These are phyloP conservation scores for Hyposoter didymator DNA, from an alignment of 2,888 invertebrate genomes.

Conservation along the genomic window DNA sequence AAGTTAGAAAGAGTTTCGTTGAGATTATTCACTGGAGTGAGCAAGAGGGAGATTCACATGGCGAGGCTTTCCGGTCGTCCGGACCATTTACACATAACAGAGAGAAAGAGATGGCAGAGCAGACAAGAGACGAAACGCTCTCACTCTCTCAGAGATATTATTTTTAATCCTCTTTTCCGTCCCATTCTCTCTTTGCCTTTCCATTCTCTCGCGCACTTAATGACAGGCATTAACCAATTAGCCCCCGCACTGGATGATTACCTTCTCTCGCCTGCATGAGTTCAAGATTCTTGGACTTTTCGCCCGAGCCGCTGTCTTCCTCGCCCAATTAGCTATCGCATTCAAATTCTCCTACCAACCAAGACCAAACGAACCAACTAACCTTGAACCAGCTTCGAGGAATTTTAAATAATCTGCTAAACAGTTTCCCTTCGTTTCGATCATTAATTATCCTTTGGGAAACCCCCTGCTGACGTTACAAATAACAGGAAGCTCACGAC, in stretches of 20 bases:
- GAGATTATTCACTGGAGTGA: constrained; percentile 3
- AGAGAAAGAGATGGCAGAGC: constrained; percentile 2
- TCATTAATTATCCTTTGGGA: neutral
- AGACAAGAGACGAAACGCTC: constrained; percentile 29
- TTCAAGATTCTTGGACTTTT: constrained; percentile 52
- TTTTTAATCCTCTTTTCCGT: constrained; percentile 77
- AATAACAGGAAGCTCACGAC: neutral
- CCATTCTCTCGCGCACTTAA: constrained; percentile 69
- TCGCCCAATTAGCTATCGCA: constrained; percentile 41
- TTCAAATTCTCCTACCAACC: constrained; percentile 24
- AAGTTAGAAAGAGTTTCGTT: constrained; percentile 33
- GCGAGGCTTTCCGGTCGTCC: constrained; percentile 54
- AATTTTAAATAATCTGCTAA: neutral
- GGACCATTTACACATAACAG: constrained; percentile 42
- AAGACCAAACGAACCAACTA: constrained; percentile 12
- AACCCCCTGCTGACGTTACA: neutral
- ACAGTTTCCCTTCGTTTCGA: neutral
- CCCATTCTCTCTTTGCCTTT: constrained; percentile 51
- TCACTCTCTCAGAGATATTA: constrained; percentile 68
- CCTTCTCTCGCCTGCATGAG: constrained; percentile 55
- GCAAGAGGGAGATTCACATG: constrained; percentile 50
- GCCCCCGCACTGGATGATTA: constrained; percentile 69
- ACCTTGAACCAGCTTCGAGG: neutral
- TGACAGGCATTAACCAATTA: constrained; percentile 79
- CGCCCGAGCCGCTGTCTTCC: neutral